Conservation (phyloP, 35 echinoderm and acorn worm genomes). For the Lytechinus pictus region DNA sequence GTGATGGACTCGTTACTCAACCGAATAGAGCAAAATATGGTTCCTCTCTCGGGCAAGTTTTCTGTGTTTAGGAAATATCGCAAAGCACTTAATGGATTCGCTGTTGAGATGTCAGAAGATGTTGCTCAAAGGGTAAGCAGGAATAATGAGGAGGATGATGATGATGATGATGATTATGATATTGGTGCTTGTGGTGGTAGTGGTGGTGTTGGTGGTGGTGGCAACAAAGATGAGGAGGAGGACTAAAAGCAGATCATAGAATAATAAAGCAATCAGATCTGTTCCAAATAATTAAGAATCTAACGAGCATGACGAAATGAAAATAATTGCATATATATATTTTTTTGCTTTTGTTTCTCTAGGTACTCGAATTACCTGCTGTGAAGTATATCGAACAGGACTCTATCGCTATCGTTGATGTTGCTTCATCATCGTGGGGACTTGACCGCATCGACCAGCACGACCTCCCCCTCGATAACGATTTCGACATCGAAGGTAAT, state of each 20-base stretch:
- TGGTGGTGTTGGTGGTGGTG: too few relatives aligned
- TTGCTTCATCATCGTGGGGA: slow-evolving; percentile 31
- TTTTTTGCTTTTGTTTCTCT: not conserved
- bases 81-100: not conserved
- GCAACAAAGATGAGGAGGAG: too few relatives aligned
- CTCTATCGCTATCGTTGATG: not conserved
- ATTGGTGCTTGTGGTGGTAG: too few relatives aligned
- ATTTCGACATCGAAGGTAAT: slow-evolving; percentile 38
- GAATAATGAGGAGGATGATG: too few relatives aligned
- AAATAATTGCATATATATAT: not conserved
- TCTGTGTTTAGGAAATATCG: not conserved
- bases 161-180: too few relatives aligned
- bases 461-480: not conserved
- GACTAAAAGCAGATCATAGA: too few relatives aligned
- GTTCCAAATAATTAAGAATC: too few relatives aligned
- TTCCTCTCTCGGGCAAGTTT: slow-evolving; percentile 1
- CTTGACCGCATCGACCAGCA: slow-evolving; percentile 38
- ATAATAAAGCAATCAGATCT: too few relatives aligned
- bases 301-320: too few relatives aligned
- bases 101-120: not conserved
- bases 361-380: not conserved
- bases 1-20: not conserved
- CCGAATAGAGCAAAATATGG: not conserved
- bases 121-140: not conserved
- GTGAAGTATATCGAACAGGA: slow-evolving; percentile 46